phyloP scores from a whole-genome alignment of 2,113 vertebrate genomes.

The Hippopotamus amphibius region DNA sequence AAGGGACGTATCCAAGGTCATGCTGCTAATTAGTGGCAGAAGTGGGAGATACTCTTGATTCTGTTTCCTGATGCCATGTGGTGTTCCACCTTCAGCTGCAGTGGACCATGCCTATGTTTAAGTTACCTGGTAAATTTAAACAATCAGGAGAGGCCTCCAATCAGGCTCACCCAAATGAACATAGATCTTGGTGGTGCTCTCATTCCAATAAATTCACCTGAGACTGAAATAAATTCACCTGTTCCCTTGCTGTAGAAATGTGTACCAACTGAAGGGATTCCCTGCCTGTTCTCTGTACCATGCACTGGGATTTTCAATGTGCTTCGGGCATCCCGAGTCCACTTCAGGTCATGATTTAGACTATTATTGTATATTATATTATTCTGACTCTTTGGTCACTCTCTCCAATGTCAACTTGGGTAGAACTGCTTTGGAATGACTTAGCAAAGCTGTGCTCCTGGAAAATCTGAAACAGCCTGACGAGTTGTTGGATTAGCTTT shows the following conservation, averaged over 20 bases:
- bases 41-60: background rate
- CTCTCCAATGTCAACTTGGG: constrained; percentile 77
- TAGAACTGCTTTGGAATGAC: constrained; percentile 77
- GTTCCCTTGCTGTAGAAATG: background rate
- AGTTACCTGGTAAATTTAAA: background rate
- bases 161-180: background rate
- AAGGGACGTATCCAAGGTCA: background rate
- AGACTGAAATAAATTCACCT: background rate
- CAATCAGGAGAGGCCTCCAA: background rate
- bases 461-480: constrained; percentile 79
- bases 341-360: constrained; percentile 56
- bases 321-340: background rate
- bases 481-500: constrained; percentile 58
- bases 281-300: background rate
- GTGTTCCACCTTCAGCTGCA: background rate
- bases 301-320: background rate
- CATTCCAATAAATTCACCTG: background rate
- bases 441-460: constrained; percentile 74
- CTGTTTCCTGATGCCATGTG: background rate
- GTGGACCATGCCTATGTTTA: background rate
- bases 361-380: constrained; percentile 66
- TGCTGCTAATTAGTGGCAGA: constrained; percentile 25
- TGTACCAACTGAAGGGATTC: background rate
- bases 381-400: constrained; percentile 65
- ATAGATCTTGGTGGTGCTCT: background rate